Conservation (phyloP, 2,797 vertebrate species). For the Chaetodon trifasciatus region DNA sequence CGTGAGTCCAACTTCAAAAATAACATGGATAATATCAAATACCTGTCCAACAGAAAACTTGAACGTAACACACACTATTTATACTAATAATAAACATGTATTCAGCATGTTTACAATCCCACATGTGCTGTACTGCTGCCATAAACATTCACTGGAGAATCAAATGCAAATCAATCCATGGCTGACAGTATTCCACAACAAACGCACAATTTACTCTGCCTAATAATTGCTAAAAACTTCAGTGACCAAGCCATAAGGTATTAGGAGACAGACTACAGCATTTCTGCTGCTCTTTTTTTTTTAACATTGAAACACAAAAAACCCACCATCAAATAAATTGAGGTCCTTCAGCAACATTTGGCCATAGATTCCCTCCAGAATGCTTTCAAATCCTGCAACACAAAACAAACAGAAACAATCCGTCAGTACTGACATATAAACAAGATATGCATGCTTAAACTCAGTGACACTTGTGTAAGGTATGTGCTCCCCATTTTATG, state of each 20-base stretch:
- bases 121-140: neutral
- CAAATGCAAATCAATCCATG: neutral
- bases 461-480: neutral
- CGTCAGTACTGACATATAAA: neutral
- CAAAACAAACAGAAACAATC: slow-evolving; percentile 28
- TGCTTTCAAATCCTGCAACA: slow-evolving; percentile 97
- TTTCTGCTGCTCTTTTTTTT: neutral
- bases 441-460: neutral
- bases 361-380: slow-evolving; percentile 99
- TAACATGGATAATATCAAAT: neutral
- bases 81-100: neutral
- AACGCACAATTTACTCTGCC: neutral
- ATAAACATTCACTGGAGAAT: neutral
- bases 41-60: neutral
- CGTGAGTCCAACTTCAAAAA: neutral
- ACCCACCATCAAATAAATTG: slow-evolving; percentile 97
- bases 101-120: neutral
- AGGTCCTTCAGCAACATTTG: slow-evolving; percentile 97
- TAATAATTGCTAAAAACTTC: neutral
- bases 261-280: neutral
- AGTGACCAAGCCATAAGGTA: neutral
- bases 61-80: neutral
- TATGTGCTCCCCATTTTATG: neutral
- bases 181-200: neutral
- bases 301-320: slow-evolving; percentile 17